Evolutionary conservation across 2,888 invertebrate species (phyloP).

Genomic region (Perizoma flavofasciatum): DNA sequence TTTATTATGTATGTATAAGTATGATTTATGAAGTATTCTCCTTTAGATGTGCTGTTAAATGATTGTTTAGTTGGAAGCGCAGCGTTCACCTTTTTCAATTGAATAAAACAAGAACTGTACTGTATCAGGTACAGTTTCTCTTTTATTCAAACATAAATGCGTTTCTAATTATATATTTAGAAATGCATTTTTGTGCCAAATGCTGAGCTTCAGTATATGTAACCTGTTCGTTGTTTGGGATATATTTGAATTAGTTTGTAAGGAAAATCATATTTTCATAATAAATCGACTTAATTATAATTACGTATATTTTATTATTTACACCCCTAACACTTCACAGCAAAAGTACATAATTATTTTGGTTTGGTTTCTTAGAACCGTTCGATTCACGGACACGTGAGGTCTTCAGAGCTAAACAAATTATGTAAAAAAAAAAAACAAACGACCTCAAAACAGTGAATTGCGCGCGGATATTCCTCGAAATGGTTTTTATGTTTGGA

Average conservation of each 20-base stretch:
- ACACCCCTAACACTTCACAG: neutral
- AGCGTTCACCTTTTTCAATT: constrained; percentile 1
- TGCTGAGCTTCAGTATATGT: constrained; percentile 1
- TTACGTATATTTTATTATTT: constrained; percentile 44
- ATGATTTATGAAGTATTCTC: constrained; percentile 12
- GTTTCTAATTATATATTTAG: no score
- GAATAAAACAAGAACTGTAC: no score
- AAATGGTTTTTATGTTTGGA: neutral
- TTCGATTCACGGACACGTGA: no score
- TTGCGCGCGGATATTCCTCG: neutral
- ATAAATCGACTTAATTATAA: constrained; percentile 55
- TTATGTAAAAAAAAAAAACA: no score
- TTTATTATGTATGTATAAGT: constrained; percentile 22
- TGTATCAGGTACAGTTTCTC: no score
- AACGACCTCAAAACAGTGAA: no score
- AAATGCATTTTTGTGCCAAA: no score
- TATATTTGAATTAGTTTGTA: constrained; percentile 41
- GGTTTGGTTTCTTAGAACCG: no score
- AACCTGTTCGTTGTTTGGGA: constrained; percentile 10
- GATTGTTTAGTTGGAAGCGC: neutral
- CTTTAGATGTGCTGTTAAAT: neutral
- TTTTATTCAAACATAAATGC: no score
- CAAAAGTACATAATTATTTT: no score
- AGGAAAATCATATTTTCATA: constrained; percentile 56
- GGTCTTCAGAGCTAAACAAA: no score